phyloP scores from a whole-genome alignment of 2,113 vertebrate species.

The Gobio gobio region DNA sequence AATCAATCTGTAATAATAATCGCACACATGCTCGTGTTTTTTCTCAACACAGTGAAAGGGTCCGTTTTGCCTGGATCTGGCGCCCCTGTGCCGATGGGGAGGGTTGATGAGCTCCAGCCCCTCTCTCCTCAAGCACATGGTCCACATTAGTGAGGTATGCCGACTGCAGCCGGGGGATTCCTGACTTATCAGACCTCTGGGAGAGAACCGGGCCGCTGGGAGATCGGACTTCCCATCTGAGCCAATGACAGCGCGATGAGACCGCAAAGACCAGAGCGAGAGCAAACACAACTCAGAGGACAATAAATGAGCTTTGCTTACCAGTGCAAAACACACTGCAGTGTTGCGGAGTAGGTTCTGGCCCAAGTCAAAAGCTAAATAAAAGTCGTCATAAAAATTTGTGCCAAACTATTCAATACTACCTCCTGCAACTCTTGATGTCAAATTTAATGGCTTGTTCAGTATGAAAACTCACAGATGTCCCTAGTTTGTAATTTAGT shows the following conservation, averaged over 20 bases:
- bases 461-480: background rate
- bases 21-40: background rate
- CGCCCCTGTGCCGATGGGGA: conserved; percentile 29
- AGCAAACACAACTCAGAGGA: background rate
- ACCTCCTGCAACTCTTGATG: background rate
- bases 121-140: conserved; percentile 46
- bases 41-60: background rate
- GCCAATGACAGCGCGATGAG: conserved; percentile 19
- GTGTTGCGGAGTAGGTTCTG: too few relatives aligned
- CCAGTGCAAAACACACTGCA: background rate
- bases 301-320: background rate
- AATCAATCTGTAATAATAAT: background rate
- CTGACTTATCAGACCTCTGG: conserved; percentile 47
- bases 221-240: conserved; percentile 45
- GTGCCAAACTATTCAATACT: background rate
- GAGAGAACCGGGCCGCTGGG: background rate
- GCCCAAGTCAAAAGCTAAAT: background rate
- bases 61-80: conserved; percentile 42
- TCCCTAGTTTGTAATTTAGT: background rate
- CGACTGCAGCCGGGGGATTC: conserved; percentile 37
- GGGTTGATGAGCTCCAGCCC: conserved; percentile 37
- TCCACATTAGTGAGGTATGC: conserved; percentile 57
- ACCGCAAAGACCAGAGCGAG: background rate
- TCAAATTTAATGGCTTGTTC: background rate
- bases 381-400: background rate